Conservation (phyloP, 2,888 invertebrate genomes). For the Entomobrya multifasciata region DNA sequence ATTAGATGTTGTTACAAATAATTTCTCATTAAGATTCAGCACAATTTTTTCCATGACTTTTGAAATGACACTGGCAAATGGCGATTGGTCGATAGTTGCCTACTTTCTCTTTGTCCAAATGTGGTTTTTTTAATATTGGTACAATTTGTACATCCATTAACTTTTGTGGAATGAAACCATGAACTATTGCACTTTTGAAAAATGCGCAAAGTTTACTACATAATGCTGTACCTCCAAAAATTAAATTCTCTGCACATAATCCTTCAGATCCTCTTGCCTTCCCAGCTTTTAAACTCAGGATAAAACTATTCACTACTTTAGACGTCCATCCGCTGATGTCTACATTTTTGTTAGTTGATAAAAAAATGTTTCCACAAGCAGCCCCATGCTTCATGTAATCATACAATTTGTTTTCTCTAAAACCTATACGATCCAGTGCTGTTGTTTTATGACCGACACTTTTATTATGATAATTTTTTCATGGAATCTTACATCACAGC, state of each 20-base stretch:
- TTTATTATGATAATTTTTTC: too few relatives aligned
- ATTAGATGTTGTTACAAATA: too few relatives aligned
- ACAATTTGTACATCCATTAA: neutral
- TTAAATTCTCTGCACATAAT: neutral
- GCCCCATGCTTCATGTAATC: too few relatives aligned
- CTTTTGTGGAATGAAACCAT: neutral
- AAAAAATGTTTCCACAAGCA: too few relatives aligned
- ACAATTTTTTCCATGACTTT: neutral
- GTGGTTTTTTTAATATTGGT: neutral
- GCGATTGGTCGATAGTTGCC: neutral
- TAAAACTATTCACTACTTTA: too few relatives aligned
- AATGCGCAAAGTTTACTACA: neutral
- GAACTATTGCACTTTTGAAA: neutral
- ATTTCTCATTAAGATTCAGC: too few relatives aligned
- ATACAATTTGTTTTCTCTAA: too few relatives aligned
- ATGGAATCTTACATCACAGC: too few relatives aligned
- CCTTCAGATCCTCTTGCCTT: neutral
- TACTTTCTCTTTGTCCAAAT: neutral
- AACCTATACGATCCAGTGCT: too few relatives aligned
- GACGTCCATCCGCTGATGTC: too few relatives aligned
- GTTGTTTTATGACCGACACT: too few relatives aligned
- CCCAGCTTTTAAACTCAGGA: neutral
- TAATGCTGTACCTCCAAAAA: neutral
- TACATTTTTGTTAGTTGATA: too few relatives aligned
- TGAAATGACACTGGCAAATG: neutral